A percentile compares a stretch with the other conserved stretches of the same genome.
Conservation (phyloP, 92 coral and sea anemone species). For the Virgularia gustaviana region DNA sequence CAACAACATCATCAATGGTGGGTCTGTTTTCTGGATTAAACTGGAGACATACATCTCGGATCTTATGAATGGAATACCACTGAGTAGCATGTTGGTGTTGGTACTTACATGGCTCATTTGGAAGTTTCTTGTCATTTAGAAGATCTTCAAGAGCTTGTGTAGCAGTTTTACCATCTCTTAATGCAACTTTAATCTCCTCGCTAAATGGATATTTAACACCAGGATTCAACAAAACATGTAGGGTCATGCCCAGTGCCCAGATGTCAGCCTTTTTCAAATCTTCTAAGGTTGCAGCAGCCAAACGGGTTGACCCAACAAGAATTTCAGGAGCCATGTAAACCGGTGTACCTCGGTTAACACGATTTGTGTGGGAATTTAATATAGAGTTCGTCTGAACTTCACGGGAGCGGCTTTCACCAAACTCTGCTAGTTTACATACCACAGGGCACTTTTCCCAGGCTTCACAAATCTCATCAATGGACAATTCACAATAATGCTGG, state of each 20-base stretch:
- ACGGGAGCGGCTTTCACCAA: no score
- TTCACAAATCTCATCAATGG: no score
- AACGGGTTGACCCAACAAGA: no score
- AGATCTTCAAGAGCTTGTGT: background rate
- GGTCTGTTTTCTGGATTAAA: conserved; percentile 15
- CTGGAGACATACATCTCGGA: background rate
- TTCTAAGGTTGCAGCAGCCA: no score
- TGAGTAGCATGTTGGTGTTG: conserved; percentile 36
- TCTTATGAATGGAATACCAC: conserved; percentile 5
- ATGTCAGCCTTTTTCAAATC: no score
- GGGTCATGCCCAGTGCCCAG: conserved; percentile 21
- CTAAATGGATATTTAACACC: background rate
- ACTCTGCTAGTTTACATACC: no score
- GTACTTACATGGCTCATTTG: conserved; percentile 9
- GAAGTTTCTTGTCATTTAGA: background rate
- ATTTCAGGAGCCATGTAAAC: no score
- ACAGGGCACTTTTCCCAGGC: no score
- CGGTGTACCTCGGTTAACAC: no score
- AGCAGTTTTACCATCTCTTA: background rate
- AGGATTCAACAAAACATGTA: conserved; percentile 3
- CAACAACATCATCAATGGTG: conserved; percentile 1
- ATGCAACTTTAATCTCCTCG: background rate
- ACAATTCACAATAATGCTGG: no score
- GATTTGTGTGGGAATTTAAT: no score
- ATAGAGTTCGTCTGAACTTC: no score